Percentiles rank a stretch among this genome's conserved stretches.
These are phyloP conservation scores for Orestias chungarensis DNA, from an alignment of 2,797 vertebrate genomes.

Conservation along the genomic window DNA sequence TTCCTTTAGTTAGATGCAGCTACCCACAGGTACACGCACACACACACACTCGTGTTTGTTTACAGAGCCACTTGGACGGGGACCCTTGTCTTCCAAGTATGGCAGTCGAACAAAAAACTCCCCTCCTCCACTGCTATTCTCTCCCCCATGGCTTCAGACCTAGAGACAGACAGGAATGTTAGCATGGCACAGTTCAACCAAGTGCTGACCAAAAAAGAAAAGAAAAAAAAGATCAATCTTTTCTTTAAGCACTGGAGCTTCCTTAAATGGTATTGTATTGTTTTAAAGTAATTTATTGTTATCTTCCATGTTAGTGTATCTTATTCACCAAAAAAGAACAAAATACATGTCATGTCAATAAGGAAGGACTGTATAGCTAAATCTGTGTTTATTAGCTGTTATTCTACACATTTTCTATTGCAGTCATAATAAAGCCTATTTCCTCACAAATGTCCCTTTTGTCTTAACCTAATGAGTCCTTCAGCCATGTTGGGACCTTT, in stretches of 20 bases:
- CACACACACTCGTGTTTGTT: conserved; percentile 47
- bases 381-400: background rate
- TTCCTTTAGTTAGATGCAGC: conserved; percentile 14
- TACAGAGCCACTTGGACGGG: conserved; percentile 61
- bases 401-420: background rate
- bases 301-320: background rate
- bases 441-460: conserved; percentile 35
- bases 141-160: conserved; percentile 54
- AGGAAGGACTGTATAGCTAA: background rate
- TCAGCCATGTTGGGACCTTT: conserved; percentile 21
- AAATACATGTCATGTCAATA: conserved; percentile 6
- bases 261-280: too few relatives aligned
- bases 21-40: conserved; percentile 22
- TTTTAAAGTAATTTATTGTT: conserved; percentile 14
- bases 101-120: conserved; percentile 66
- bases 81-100: conserved; percentile 74
- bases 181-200: conserved; percentile 44
- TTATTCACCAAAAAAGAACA: conserved; percentile 13
- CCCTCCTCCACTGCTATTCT: conserved; percentile 61
- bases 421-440: background rate
- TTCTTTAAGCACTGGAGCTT: too few relatives aligned
- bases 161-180: conserved; percentile 76
- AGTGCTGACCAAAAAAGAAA: conserved; percentile 24
- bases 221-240: conserved; percentile 17
- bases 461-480: conserved; percentile 38